Percentiles rank a stretch among this genome's conserved stretches.
phyloP scores from a whole-genome alignment of 1,140 invertebrate genomes.

The Anoplophora glabripennis region DNA sequence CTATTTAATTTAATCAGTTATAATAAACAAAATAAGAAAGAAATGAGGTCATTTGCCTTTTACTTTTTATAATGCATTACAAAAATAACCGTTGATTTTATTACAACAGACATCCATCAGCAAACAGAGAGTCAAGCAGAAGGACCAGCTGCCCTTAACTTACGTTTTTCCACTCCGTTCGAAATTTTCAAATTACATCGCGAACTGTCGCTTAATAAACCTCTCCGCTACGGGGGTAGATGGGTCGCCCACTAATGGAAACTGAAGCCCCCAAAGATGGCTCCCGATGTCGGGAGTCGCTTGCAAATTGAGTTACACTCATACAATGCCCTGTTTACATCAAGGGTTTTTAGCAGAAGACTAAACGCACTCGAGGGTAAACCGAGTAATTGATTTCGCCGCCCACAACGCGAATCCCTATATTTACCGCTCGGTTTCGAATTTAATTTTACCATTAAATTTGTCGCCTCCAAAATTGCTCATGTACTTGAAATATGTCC shows the following conservation, averaged over 20 bases:
- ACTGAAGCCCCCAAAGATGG: constrained; percentile 29
- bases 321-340: constrained; percentile 27
- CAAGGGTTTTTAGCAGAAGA: constrained; percentile 15
- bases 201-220: not conserved
- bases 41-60: too few species aligned
- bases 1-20: too few species aligned
- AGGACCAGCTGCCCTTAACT: too few species aligned
- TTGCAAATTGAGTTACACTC: constrained; percentile 31
- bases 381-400: constrained; percentile 19
- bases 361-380: constrained; percentile 19
- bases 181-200: not conserved
- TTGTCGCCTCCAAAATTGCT: not conserved
- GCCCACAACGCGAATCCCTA: constrained; percentile 15
- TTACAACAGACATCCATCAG: too few species aligned
- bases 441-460: constrained; percentile 13
- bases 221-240: not conserved
- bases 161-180: too few species aligned
- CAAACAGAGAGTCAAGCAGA: too few species aligned
- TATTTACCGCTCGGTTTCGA: constrained; percentile 15
- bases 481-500: not conserved
- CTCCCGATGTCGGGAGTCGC: constrained; percentile 15
- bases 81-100: too few species aligned
- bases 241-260: constrained; percentile 20
- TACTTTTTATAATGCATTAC: too few species aligned
- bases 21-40: too few species aligned